A percentile compares a stretch with the other conserved stretches of the same genome.
Evolutionary conservation across 2,797 vertebrate species (phyloP).

Genomic region (Mormyrops attenuatus): DNA sequence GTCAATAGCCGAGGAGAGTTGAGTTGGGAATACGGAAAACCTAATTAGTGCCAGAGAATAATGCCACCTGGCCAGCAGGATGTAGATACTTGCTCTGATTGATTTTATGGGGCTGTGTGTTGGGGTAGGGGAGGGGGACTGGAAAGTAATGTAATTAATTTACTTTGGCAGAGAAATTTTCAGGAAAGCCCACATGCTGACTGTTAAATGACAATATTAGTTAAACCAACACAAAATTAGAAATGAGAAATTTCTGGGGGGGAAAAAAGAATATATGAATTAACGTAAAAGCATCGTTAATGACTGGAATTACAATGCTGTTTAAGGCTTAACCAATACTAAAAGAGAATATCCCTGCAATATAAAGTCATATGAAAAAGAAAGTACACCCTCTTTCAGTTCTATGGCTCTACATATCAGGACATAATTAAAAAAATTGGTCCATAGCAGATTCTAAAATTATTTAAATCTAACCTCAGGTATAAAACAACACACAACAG

Average conservation of each 20-base stretch:
- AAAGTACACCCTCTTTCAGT: neutral
- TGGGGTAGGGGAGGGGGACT: neutral
- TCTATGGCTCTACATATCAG: neutral
- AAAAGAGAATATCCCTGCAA: neutral
- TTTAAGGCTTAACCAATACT: neutral
- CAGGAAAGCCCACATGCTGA: constrained; percentile 5
- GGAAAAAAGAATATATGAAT: neutral
- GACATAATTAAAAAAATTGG: neutral
- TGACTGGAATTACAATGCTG: neutral
- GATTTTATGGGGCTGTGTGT: constrained; percentile 9
- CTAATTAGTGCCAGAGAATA: constrained; percentile 61
- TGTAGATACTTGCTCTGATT: neutral
- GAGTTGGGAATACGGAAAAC: constrained; percentile 48
- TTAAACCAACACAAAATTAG: constrained; percentile 20
- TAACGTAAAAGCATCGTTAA: constrained; percentile 11
- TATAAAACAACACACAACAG: neutral
- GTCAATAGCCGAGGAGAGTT: constrained; percentile 47
- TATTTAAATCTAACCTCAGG: neutral
- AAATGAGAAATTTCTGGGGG: constrained; percentile 15
- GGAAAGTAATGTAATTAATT: constrained; percentile 12
- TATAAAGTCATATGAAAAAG: neutral
- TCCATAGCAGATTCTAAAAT: neutral
- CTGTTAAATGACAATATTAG: constrained; percentile 19
- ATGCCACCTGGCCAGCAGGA: constrained; percentile 40
- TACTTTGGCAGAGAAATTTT: constrained; percentile 13